These are phyloP conservation scores for Noctilio leporinus DNA, from an alignment of 2,113 vertebrate species.

Conservation along the genomic window DNA sequence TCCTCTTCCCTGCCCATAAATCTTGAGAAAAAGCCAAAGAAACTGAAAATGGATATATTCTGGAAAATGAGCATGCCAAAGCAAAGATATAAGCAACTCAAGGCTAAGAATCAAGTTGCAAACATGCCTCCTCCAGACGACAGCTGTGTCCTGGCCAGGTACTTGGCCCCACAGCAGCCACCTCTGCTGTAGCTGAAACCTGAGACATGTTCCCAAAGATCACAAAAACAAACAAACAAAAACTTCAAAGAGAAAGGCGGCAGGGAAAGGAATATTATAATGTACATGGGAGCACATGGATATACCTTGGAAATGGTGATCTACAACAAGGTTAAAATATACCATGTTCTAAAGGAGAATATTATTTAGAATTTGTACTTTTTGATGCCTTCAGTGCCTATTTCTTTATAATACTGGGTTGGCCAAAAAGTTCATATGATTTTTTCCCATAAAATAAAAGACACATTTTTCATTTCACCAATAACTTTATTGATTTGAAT, in stretches of 20 bases:
- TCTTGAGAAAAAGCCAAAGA: conserved; percentile 22
- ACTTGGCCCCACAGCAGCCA: background rate
- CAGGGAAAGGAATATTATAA: background rate
- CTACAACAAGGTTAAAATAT: background rate
- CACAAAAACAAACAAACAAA: background rate
- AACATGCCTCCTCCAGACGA: background rate
- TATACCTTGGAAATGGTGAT: background rate
- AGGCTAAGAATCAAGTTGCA: conserved; percentile 38
- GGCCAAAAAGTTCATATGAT: too few relatives aligned
- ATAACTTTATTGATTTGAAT: too few relatives aligned
- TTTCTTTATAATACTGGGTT: background rate
- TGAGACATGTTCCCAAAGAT: background rate
- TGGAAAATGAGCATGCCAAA: background rate
- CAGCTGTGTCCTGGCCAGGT: background rate
- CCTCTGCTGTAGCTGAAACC: background rate
- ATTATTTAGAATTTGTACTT: conserved; percentile 55
- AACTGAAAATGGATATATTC: conserved; percentile 14
- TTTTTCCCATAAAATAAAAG: too few relatives aligned
- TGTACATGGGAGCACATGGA: background rate
- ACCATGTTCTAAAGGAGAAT: background rate
- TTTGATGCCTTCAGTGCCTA: background rate
- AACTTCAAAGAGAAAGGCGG: background rate
- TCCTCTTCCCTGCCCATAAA: background rate
- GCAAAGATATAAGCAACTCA: background rate
- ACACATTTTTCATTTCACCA: too few relatives aligned